These are phyloP conservation scores for Chelonia mydas DNA, from an alignment of 2,797 vertebrate genomes.

Conservation along the genomic window DNA sequence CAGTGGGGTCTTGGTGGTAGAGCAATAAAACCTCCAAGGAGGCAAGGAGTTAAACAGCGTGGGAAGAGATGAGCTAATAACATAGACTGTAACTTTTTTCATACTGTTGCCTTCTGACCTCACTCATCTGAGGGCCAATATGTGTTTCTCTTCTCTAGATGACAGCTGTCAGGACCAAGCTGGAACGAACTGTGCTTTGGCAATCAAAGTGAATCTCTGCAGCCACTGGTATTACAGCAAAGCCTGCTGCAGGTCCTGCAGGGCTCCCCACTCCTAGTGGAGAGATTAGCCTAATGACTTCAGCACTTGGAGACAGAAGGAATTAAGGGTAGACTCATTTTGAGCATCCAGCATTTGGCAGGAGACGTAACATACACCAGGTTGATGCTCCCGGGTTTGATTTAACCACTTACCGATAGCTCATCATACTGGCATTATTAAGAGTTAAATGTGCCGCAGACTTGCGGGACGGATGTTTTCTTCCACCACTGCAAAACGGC, in stretches of 20 bases:
- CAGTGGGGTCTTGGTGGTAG: background rate
- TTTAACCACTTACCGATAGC: background rate
- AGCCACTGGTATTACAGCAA: slow-evolving; percentile 99
- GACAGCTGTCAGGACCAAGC: slow-evolving; percentile 97
- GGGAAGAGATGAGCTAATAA: rapidly evolving
- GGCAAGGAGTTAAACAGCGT: background rate
- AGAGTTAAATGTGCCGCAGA: background rate
- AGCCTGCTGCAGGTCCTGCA: slow-evolving; percentile 96
- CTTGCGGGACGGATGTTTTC: background rate
- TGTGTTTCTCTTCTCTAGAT: slow-evolving; percentile 77
- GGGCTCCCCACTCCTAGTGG: slow-evolving; percentile 78
- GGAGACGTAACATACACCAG: background rate
- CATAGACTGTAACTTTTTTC: rapidly evolving
- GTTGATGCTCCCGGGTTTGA: background rate
- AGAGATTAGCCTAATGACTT: background rate
- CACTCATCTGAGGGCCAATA: rapidly evolving
- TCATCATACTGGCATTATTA: background rate
- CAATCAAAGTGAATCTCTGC: slow-evolving; percentile 97
- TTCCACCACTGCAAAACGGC: background rate
- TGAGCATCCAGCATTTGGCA: background rate
- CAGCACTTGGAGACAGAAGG: background rate
- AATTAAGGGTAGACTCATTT: background rate
- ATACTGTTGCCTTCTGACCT: rapidly evolving
- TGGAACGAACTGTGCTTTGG: slow-evolving; percentile 95
- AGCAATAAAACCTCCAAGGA: background rate